phyloP scores from a whole-genome alignment of 2,797 vertebrate genomes.

The Myotis daubentonii region DNA sequence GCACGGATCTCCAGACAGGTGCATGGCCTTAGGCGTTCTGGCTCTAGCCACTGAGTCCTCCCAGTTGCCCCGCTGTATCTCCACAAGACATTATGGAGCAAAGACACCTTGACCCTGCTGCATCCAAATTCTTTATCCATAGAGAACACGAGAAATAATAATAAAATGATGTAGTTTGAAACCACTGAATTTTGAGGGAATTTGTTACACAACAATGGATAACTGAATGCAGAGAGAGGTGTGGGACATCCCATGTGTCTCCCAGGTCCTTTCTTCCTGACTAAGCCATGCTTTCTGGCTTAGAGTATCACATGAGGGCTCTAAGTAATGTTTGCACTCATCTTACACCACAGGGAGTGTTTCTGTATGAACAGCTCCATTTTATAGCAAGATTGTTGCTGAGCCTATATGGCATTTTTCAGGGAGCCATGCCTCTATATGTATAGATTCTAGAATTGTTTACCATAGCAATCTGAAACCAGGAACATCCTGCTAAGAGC shows the following conservation, averaged over 20 bases:
- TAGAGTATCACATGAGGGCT: neutral
- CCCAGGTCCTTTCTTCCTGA: neutral
- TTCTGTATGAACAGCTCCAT: neutral
- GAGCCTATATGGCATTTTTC: neutral
- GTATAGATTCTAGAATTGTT: neutral
- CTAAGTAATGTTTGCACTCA: neutral
- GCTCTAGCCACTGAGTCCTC: neutral
- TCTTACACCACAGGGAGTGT: neutral
- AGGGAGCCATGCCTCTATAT: neutral
- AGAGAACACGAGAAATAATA: neutral
- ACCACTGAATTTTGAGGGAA: neutral
- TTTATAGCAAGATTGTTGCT: neutral
- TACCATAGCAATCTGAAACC: neutral
- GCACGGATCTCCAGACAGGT: neutral
- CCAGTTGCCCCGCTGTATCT: neutral
- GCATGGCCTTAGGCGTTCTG: neutral
- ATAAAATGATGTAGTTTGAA: neutral
- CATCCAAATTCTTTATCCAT: neutral
- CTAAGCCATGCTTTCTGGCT: neutral
- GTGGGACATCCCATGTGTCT: neutral
- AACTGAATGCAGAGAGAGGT: neutral
- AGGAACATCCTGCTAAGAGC: neutral
- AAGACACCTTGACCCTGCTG: neutral
- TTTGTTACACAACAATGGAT: neutral
- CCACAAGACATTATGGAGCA: neutral